phyloP scores from a whole-genome alignment of 1,140 invertebrate genomes.

The Papilio polyxenes region DNA sequence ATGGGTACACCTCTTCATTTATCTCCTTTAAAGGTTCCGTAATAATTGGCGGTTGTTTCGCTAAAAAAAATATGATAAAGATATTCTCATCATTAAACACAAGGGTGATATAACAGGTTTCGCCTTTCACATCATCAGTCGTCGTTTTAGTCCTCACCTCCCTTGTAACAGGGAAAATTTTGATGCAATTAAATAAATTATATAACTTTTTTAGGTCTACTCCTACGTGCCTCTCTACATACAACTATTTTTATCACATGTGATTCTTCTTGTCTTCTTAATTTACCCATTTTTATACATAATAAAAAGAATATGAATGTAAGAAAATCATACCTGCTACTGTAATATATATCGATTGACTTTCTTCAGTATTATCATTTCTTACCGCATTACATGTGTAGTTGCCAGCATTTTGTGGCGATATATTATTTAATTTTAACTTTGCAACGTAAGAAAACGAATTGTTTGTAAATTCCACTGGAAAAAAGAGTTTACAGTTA shows the following conservation, averaged over 20 bases:
- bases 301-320: neutral
- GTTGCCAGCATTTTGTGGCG: slow-evolving; percentile 55
- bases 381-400: slow-evolving; percentile 60
- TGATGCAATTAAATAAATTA: neutral
- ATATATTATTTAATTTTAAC: slow-evolving; percentile 57
- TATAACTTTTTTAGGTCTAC: neutral
- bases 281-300: neutral
- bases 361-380: slow-evolving; percentile 43
- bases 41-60: slow-evolving; percentile 47
- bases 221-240: neutral
- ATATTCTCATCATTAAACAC: neutral
- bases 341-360: slow-evolving; percentile 48
- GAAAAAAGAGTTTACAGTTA: slow-evolving; percentile 42
- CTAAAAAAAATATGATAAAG: slow-evolving; percentile 40
- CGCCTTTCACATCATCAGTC: no score
- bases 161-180: neutral
- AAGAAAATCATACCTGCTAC: slow-evolving; percentile 56
- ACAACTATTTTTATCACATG: no score
- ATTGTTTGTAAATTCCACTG: slow-evolving; percentile 51
- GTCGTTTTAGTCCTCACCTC: no score
- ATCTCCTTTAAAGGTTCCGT: slow-evolving; percentile 48
- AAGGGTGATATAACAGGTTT: neutral
- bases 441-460: slow-evolving; percentile 57
- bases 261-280: no score
- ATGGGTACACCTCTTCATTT: slow-evolving; percentile 52